Base-by-base conservation (phyloP, 2,113 vertebrate species). In the Parus major region DNA sequence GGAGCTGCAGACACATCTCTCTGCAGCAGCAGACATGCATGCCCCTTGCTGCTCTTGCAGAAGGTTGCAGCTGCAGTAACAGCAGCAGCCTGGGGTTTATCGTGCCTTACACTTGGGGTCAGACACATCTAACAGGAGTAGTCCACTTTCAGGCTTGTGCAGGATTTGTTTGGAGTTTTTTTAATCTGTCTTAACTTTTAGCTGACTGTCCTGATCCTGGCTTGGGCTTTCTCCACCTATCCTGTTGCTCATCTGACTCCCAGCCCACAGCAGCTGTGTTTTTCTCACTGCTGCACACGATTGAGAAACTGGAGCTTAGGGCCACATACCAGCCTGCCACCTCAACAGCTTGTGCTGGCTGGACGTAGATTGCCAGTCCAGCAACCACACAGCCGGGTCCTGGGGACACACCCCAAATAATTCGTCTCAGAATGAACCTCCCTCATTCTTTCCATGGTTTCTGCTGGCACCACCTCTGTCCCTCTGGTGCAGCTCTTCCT, bases 391-490 rank as follows among this genome's bases (percentile, higher is more conserved):
- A 11, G 84, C 59, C 3, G 1, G 71, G 79, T 91, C 71, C 87
- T 82, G 52, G 10, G 7, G 90, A 88, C 95, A 92, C 96, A 90
- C 90, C 93, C 83, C 79, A 36, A 61, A n/a, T 76, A 90, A 95
- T 82, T 82, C 80, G 35, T 60, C 90, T 82, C 50, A 92, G 87
- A 59, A 61, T 47, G 75, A 95, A 59, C 96, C 92, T 97, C 92
- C 95, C 90, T 95, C 94, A 95, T 96, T 97, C 90, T 85, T 97
- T 72, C 93, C 94, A 47, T 44, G 91, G 89, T 95, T 96, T 94
- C 91, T 90, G 71, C 87, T 81, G 83, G 94, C 79, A 86, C 71
- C 92, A 63, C 86, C 88, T 95, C 81, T 60, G 11, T 81, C 91
- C 65, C 64, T 68, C 81, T 36, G 59, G 24, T 82, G 88, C 64